Base-by-base conservation (phyloP, 1,140 invertebrate genomes). In the Phymastichus coffea region DNA sequence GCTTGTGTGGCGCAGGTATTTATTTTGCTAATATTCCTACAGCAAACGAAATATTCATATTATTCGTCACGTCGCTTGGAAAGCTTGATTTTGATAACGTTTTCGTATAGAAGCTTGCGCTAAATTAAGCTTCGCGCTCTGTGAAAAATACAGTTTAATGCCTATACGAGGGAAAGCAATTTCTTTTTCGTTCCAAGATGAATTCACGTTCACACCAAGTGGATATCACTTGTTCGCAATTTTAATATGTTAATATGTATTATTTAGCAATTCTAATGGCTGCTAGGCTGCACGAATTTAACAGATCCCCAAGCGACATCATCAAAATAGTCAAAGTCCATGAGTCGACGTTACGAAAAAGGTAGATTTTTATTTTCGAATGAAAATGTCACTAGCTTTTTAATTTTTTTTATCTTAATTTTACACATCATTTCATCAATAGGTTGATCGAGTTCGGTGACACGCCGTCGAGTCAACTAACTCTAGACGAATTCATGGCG, bases 261-360 rank as follows among this genome's bases (percentile, higher is more conserved):
- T 20, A 58, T 35, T 57, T 63, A 63, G 22, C 96, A 8, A 79
- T 99, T 1, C 78, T 99, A 12, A 94, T 99, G 73, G 94, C 97
- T 26, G 91, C 92, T 1, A 84, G 97, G 61, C 85, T 98, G 23
- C 94, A 98, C 75, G 89, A 95, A 66, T 98, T 97, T 71, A 92
- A 87, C 64, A 83, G 96, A 62, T 91, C 89, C 0, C 85, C 95
- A 2, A 81, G 85, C 17, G 95, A 99, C 72, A 89, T 99, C 23
- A 91, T 99, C 2, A 90, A 92, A 76, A 93, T 99, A 61, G 96
- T 97, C 0, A 95, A 97, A 81, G 94, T 98, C 14, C 95, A 97
- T 71, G 93, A 97, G 77, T 89, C 92, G 0, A 98, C 96, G 0
- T 78, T 98, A 14, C 84, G 92, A 40, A 97, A 97, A 83, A 86